Evolutionary conservation across 2,113 vertebrate genomes (phyloP).

Genomic region (Dasypus novemcinctus): DNA sequence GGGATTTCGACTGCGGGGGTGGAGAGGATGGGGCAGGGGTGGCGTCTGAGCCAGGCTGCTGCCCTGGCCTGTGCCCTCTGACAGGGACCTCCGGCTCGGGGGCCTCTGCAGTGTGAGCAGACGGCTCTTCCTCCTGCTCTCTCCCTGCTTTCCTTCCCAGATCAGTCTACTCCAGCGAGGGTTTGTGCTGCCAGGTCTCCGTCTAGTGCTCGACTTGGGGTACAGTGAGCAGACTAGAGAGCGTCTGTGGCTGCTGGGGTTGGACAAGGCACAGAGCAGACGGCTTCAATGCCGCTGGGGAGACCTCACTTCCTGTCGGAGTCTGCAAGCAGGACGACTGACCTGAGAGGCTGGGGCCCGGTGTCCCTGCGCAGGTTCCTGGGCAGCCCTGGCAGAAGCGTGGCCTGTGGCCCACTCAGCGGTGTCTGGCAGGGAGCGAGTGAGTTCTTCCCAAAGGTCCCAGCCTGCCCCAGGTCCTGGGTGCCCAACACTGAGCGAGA

Average conservation of each 20-base stretch:
- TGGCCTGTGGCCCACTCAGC: not conserved
- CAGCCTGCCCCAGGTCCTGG: not conserved
- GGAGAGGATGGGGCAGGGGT: not conserved
- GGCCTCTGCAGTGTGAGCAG: not conserved
- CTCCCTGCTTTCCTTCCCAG: not conserved
- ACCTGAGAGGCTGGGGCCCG: not conserved
- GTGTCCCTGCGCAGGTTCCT: not conserved
- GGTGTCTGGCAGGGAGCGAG: not conserved
- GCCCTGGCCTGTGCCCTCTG: not conserved
- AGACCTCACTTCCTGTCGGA: not conserved
- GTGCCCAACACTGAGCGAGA: not conserved
- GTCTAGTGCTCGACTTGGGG: no score
- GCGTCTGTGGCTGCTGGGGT: rapidly evolving
- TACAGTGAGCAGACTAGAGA: not conserved
- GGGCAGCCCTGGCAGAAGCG: not conserved
- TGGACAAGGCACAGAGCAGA: not conserved
- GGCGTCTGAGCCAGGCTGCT: not conserved
- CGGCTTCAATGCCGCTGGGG: not conserved
- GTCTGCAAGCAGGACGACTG: not conserved
- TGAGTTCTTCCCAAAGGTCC: not conserved
- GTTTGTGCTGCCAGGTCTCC: not conserved
- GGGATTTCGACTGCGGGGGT: not conserved
- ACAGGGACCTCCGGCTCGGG: not conserved
- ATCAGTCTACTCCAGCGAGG: not conserved
- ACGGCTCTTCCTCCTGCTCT: not conserved